Evolutionary conservation across 1,140 invertebrate genomes (phyloP).

Genomic region (Triops longicaudatus): DNA sequence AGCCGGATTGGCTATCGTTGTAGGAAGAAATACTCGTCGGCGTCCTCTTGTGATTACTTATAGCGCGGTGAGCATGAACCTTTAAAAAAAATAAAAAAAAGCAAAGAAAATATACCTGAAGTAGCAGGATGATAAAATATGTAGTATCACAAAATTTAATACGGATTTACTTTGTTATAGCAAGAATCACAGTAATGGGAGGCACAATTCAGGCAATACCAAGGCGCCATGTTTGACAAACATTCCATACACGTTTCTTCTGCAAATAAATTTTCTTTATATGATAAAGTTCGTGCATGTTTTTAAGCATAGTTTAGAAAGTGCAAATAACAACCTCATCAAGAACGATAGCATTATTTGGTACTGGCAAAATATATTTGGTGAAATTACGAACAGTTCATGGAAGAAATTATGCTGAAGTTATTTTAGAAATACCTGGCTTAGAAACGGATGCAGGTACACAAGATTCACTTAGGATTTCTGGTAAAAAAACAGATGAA

Average conservation of each 20-base stretch:
- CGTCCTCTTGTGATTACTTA: neutral
- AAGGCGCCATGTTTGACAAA: neutral
- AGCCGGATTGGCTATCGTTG: neutral
- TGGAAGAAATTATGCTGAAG: neutral
- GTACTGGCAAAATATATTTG: neutral
- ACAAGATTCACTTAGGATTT: neutral
- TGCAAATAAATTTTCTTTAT: neutral
- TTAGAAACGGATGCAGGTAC: neutral
- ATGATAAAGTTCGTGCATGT: too few relatives aligned
- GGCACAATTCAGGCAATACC: neutral
- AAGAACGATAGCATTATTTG: too few relatives aligned
- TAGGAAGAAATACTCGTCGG: neutral
- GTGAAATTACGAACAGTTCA: neutral
- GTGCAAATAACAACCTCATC: too few relatives aligned
- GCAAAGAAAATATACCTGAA: neutral
- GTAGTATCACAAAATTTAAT: neutral
- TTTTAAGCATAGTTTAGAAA: too few relatives aligned
- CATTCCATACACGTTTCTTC: neutral
- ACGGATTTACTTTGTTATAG: neutral
- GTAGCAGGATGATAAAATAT: too few relatives aligned
- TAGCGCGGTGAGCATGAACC: neutral
- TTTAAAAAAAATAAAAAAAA: neutral
- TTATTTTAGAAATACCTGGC: neutral
- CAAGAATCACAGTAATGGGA: neutral
- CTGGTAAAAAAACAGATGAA: neutral